These are phyloP conservation scores for Tenodera sinensis DNA, from an alignment of 2,888 invertebrate genomes.

Conservation along the genomic window DNA sequence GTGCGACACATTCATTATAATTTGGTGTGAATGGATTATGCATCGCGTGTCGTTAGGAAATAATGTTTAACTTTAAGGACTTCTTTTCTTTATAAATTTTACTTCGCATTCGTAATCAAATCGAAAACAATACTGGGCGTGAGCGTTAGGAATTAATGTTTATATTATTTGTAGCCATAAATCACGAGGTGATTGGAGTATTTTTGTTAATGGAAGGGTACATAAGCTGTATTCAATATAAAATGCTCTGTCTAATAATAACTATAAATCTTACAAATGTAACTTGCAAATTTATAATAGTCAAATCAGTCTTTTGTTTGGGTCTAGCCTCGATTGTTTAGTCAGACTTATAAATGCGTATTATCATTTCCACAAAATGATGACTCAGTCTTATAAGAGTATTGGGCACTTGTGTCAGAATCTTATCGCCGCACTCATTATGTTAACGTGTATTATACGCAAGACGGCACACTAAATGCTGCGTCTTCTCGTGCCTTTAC, in stretches of 20 bases:
- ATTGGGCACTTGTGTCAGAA: too few relatives aligned
- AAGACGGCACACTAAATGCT: not conserved
- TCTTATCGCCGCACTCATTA: too few relatives aligned
- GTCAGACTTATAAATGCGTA: too few relatives aligned
- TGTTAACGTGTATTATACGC: too few relatives aligned
- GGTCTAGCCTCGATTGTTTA: too few relatives aligned
- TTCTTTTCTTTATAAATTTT: not conserved
- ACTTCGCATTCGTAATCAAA: not conserved
- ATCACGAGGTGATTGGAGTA: not conserved
- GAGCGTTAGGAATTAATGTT: not conserved
- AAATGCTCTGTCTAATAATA: not conserved
- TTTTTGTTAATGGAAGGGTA: not conserved
- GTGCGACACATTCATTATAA: constrained; percentile 1
- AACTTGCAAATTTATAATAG: not conserved
- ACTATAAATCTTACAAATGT: not conserved
- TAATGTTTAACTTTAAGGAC: not conserved
- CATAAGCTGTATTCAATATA: not conserved
- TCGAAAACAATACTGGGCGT: not conserved
- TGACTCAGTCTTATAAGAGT: too few relatives aligned
- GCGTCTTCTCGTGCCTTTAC: too few relatives aligned
- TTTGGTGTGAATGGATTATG: not conserved
- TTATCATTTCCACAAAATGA: too few relatives aligned
- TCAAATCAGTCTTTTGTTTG: not conserved
- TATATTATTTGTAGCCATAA: not conserved
- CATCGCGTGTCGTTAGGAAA: not conserved